Percentiles rank a stretch among this genome's conserved stretches.
Conservation (phyloP, 1,140 invertebrate genomes). For the Callitettix versicolor region DNA sequence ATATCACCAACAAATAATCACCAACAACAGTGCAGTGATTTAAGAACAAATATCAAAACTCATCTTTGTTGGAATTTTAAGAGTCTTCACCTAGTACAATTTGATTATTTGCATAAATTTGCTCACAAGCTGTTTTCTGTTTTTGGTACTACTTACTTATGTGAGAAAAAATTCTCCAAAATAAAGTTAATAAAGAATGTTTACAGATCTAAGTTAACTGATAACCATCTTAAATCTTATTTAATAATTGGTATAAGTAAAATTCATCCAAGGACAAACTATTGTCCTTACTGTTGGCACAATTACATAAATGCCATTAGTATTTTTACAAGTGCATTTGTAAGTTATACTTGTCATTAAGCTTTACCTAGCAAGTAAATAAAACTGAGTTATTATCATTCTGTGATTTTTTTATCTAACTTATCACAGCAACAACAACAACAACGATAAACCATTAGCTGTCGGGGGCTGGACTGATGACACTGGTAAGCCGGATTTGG, state of each 20-base stretch:
- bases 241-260: constrained; percentile 19
- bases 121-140: constrained; percentile 8
- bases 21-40: constrained; percentile 24
- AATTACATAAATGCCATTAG: constrained; percentile 29
- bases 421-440: too few species aligned
- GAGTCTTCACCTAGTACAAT: constrained; percentile 13
- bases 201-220: constrained; percentile 22
- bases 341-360: too few species aligned
- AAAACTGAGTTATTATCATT: too few species aligned
- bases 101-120: constrained; percentile 21
- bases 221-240: constrained; percentile 15
- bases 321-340: neutral
- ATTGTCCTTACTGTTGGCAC: constrained; percentile 20
- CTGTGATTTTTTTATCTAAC: too few species aligned
- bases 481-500: too few species aligned
- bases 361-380: too few species aligned
- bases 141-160: constrained; percentile 21
- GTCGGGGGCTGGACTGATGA: too few species aligned
- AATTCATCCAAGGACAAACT: constrained; percentile 10
- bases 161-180: constrained; percentile 22
- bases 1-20: too few species aligned
- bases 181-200: constrained; percentile 22
- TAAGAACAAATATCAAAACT: constrained; percentile 21
- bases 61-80: constrained; percentile 18
- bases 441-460: too few species aligned